A percentile compares a stretch with the other conserved stretches of the same genome.
phyloP scores from a whole-genome alignment of 2,113 vertebrate genomes.

The Tychaedon coryphoeus region DNA sequence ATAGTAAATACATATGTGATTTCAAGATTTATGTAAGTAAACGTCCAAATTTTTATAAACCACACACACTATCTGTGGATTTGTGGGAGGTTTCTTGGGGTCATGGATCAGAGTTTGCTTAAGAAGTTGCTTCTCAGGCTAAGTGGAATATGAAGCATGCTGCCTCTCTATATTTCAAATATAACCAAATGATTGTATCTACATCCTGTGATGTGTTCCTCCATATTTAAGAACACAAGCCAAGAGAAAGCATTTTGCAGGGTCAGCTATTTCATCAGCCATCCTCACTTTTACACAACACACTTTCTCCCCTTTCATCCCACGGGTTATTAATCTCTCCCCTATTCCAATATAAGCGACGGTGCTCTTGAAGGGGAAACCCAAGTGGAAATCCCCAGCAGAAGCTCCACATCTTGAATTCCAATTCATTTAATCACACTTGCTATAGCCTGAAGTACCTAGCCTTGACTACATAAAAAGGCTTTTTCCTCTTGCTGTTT shows the following conservation, averaged over 20 bases:
- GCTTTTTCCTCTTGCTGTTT: not conserved
- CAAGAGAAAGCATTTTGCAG: not conserved
- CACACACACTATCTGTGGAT: not conserved
- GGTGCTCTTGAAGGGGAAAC: not conserved
- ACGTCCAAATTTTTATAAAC: not conserved
- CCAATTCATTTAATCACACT: not conserved
- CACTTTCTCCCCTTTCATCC: not conserved
- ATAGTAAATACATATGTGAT: not conserved
- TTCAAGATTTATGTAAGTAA: not conserved
- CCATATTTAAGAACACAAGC: not conserved
- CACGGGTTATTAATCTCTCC: not conserved
- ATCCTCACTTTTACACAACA: not conserved
- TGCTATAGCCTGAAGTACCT: not conserved
- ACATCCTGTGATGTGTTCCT: not conserved
- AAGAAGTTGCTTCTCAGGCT: not conserved
- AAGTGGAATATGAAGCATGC: not conserved
- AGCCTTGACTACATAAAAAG: not conserved
- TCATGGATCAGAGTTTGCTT: not conserved
- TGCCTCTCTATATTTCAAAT: not conserved
- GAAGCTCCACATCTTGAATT: not conserved
- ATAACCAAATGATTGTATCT: not conserved
- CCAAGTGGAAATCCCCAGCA: slow-evolving; percentile 26
- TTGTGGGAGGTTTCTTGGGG: not conserved
- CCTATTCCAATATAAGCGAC: accelerated
- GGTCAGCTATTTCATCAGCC: not conserved